Base-by-base conservation (phyloP, 2,888 invertebrate genomes). In the Oscheius onirici region DNA sequence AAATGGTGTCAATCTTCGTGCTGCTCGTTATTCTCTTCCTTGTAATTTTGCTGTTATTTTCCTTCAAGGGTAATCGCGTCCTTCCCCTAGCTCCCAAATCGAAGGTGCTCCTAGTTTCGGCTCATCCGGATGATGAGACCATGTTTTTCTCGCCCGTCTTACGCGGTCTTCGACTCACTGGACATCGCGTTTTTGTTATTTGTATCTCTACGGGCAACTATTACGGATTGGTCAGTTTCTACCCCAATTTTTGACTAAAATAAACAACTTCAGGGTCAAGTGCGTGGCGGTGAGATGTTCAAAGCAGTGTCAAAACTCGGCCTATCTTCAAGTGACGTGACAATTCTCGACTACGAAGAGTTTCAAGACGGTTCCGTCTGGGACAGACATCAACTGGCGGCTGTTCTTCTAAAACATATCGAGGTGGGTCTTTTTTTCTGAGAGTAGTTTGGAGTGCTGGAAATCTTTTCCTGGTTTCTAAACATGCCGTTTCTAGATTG, bases 101-200 rank as follows among this genome's bases (percentile, higher is more conserved):
- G n/a, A 65, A 63, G 28, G 73, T 94, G 52, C 89, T 97, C 40
- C 88, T 97, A 66, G 92, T 97, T 1, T 93, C 92, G 52, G 95
- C 97, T 24, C 99, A 99, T 90, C 97, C 97, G 17, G 97, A 99
- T 89, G 97, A 99, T 88, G 97, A 99, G 88, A 94, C 94, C 83
- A 97, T 99, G 97, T 99, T 99, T 89, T 99, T 99, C 88, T 94
- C 95, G 0, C 99, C 99, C 5, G 76, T 74, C 0, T 69, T 81
- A 43, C 70, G 75, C n/a, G 74, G 72, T 10, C 72, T 80, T 1
- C 43, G 26, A 10, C 60, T 74, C 1, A 60, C 73, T 15, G 76
- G 76, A 26, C 74, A 76, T 63, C 75, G 82, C 10, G 61, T 79
- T 10, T 82, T 80, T 51, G 46, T 82, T 22, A 72, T 80, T 11